A percentile compares a stretch with the other conserved stretches of the same genome.
Evolutionary conservation across 2,797 vertebrate genomes (phyloP).

Genomic region (Helostoma temminkii): DNA sequence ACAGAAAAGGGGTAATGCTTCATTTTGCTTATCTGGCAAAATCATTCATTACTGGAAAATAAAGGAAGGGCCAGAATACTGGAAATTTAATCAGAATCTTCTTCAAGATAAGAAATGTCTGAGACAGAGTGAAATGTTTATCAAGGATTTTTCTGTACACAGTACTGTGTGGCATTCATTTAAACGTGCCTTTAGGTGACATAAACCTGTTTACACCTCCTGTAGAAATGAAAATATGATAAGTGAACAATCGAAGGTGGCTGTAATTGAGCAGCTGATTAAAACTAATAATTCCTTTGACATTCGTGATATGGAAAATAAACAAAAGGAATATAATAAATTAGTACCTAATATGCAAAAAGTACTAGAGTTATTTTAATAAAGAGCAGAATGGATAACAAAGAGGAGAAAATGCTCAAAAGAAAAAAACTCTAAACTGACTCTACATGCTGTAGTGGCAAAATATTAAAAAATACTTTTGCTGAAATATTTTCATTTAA

Average conservation of each 20-base stretch:
- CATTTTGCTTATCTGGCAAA: not conserved
- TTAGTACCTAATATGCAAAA: too few relatives aligned
- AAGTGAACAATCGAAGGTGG: not conserved
- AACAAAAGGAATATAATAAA: not conserved
- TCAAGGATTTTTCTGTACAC: not conserved
- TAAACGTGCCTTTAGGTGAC: not conserved
- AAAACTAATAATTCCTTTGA: not conserved
- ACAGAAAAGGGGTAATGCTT: constrained; percentile 14
- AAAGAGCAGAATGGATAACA: not conserved
- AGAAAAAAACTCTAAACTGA: too few relatives aligned
- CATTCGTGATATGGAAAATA: not conserved
- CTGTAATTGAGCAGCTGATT: not conserved
- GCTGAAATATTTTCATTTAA: too few relatives aligned
- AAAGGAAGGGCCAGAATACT: not conserved
- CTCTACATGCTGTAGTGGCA: too few relatives aligned
- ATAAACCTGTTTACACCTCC: not conserved
- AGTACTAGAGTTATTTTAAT: too few relatives aligned
- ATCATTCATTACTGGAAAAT: not conserved
- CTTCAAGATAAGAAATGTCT: not conserved
- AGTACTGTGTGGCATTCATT: not conserved
- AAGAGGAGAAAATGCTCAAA: not conserved
- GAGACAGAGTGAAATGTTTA: not conserved
- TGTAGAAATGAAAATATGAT: not conserved
- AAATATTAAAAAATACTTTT: too few relatives aligned
- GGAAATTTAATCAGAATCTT: not conserved